Percentiles rank a stretch among this genome's conserved stretches.
Evolutionary conservation across 2,888 invertebrate species (phyloP).

Genomic region (Euplexia lucipara): DNA sequence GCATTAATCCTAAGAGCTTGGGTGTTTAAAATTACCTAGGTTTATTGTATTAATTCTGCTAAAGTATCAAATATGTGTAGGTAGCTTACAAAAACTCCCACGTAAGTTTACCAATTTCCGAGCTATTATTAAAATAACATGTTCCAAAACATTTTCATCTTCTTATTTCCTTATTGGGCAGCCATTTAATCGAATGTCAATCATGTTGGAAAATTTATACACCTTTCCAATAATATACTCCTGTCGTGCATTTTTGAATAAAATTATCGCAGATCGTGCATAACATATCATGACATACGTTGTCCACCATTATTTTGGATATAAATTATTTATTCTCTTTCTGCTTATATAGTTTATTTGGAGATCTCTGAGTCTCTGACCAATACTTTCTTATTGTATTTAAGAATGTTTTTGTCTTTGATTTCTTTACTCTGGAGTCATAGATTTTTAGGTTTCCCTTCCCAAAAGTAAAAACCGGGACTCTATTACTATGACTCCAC

Average conservation of each 20-base stretch:
- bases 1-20: background rate
- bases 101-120: background rate
- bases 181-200: constrained; percentile 33
- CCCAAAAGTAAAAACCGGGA: no score
- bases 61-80: no score
- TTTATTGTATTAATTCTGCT: no score
- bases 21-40: no score
- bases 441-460: no score
- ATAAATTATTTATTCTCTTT: background rate
- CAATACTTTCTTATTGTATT: no score
- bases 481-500: no score
- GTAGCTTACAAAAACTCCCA: background rate
- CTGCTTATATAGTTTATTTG: no score
- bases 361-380: no score
- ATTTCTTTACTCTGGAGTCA: no score
- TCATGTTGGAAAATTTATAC: constrained; percentile 40
- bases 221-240: constrained; percentile 18
- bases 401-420: no score
- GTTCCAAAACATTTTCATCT: background rate
- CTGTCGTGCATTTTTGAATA: constrained; percentile 22
- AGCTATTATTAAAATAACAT: constrained; percentile 13
- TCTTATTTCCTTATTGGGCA: constrained; percentile 1
- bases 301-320: background rate
- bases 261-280: constrained; percentile 10
- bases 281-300: no score